Conservation (phyloP, 2,888 invertebrate genomes). For the Apocheima hispidaria region DNA sequence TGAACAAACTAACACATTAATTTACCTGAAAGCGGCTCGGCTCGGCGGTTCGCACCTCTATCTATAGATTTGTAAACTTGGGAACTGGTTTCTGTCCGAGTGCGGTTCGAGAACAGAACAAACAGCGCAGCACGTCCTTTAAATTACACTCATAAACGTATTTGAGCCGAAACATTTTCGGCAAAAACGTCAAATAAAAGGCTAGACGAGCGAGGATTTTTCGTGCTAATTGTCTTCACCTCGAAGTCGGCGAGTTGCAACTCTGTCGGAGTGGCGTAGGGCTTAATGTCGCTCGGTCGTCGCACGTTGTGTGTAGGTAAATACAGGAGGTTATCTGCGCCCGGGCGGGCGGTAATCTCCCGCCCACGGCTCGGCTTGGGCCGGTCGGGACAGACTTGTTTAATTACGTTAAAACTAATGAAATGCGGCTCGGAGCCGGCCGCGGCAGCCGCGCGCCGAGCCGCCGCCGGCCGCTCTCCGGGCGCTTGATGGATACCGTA, state of each 20-base stretch:
- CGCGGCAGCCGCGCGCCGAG: not conserved
- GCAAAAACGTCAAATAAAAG: slow-evolving; percentile 34
- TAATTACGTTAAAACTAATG: slow-evolving; percentile 22
- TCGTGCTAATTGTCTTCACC: slow-evolving; percentile 27
- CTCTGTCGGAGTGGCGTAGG: not conserved
- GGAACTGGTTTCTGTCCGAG: not conserved
- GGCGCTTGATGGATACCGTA: not conserved
- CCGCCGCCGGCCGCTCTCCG: not conserved
- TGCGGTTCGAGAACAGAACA: not conserved
- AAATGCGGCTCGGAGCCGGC: slow-evolving; percentile 3
- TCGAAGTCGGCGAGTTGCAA: not conserved
- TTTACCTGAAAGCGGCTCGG: slow-evolving; percentile 1
- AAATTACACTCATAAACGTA: slow-evolving; percentile 37
- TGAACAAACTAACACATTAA: not conserved
- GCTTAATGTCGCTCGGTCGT: not conserved
- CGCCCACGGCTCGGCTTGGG: slow-evolving; percentile 16
- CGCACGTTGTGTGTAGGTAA: slow-evolving; percentile 4
- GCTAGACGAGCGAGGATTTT: slow-evolving; percentile 33
- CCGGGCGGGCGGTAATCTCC: slow-evolving; percentile 24
- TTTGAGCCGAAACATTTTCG: slow-evolving; percentile 36
- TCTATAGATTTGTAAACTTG: slow-evolving; percentile 1
- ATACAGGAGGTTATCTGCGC: slow-evolving; percentile 21
- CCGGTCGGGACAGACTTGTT: slow-evolving; percentile 13
- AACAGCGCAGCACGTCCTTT: slow-evolving; percentile 32
- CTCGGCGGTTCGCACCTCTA: slow-evolving; percentile 6